Percentiles rank a stretch among this genome's conserved stretches.
These are phyloP conservation scores for Triops cancriformis DNA, from an alignment of 1,140 invertebrate species.

Conservation along the genomic window DNA sequence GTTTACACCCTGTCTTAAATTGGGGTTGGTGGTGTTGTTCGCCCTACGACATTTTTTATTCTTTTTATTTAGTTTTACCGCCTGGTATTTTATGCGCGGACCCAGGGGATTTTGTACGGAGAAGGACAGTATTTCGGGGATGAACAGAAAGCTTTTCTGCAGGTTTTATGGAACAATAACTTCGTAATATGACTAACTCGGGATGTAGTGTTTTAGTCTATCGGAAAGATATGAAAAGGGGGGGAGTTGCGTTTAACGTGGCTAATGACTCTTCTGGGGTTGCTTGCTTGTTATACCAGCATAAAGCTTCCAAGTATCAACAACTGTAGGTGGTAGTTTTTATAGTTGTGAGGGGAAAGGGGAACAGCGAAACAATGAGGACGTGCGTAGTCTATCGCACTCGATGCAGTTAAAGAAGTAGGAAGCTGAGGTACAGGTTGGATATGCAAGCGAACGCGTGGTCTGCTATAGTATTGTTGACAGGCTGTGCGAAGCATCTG, in stretches of 20 bases:
- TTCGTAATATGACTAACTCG: conserved; percentile 10
- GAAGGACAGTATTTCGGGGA: not conserved
- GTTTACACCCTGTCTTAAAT: conserved; percentile 10
- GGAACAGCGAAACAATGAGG: not conserved
- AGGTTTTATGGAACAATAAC: conserved; percentile 4
- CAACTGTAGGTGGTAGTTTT: conserved; percentile 5
- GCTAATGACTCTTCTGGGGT: not conserved
- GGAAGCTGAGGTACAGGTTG: not conserved
- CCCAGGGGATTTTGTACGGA: not conserved
- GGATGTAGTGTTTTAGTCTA: conserved; percentile 1
- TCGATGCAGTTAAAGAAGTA: not conserved
- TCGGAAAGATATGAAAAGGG: not conserved
- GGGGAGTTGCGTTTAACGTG: not conserved
- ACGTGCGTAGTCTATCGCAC: not conserved
- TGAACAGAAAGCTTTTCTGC: not conserved
- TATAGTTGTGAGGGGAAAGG: not conserved
- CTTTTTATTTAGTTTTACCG: conserved; percentile 4
- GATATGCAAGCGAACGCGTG: not conserved
- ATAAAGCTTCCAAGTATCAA: not conserved
- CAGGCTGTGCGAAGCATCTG: conserved; percentile 3
- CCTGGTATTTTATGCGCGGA: conserved; percentile 5
- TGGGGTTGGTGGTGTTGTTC: not conserved
- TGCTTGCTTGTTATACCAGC: not conserved
- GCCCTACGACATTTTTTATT: not conserved
- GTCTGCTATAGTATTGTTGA: not conserved